Evolutionary conservation across 2,797 vertebrate species (phyloP).

Genomic region (Enteromius fasciolatus): DNA sequence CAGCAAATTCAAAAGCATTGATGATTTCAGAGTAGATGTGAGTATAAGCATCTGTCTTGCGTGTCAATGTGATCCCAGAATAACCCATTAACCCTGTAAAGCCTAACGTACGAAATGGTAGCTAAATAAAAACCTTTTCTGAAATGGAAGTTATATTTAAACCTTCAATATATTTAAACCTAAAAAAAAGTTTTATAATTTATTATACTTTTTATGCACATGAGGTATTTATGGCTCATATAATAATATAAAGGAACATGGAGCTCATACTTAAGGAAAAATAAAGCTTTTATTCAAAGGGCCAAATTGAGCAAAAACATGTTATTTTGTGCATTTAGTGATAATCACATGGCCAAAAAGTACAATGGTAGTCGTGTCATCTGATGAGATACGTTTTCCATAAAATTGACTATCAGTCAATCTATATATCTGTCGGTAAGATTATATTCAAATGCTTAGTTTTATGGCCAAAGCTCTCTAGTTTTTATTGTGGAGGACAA

Average conservation of each 20-base stretch:
- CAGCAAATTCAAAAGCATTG: slow-evolving; percentile 87
- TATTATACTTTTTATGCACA: neutral
- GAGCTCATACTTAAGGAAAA: neutral
- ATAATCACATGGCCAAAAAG: neutral
- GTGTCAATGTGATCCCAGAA: neutral
- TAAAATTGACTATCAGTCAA: neutral
- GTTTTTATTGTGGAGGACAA: neutral
- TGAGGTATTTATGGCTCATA: neutral
- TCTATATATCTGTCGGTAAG: neutral
- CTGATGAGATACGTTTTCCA: neutral
- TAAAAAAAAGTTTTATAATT: neutral
- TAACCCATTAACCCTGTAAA: neutral
- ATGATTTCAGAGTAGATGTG: slow-evolving; percentile 92
- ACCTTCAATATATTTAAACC: neutral
- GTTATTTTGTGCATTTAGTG: neutral
- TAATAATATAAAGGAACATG: neutral
- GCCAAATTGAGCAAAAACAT: neutral
- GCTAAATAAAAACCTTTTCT: neutral
- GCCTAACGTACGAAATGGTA: neutral
- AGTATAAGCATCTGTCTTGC: slow-evolving; percentile 56
- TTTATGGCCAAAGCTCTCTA: neutral
- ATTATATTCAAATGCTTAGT: neutral
- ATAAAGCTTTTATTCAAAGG: neutral
- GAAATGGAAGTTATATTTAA: neutral
- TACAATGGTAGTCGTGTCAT: neutral